A percentile compares a stretch with the other conserved stretches of the same genome.
These are phyloP conservation scores for Anthophora plumipes DNA, from an alignment of 2,888 invertebrate genomes.

Conservation along the genomic window DNA sequence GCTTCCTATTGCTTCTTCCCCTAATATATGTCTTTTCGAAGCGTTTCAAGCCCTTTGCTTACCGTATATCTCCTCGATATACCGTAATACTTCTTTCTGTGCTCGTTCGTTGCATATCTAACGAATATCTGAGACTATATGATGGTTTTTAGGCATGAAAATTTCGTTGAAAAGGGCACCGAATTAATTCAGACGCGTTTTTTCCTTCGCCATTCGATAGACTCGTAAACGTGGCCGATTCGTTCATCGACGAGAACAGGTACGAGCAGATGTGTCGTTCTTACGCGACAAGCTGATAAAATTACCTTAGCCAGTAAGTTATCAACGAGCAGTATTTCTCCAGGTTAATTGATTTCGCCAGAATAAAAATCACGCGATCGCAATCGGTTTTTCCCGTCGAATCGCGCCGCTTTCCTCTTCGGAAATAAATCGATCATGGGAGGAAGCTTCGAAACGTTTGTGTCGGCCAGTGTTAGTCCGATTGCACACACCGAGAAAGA, in stretches of 20 bases:
- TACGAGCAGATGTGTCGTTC: too few species aligned
- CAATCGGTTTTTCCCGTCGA: neutral
- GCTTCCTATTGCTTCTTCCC: neutral
- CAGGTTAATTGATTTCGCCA: conserved; percentile 39
- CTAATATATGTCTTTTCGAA: neutral
- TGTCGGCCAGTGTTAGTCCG: conserved; percentile 12
- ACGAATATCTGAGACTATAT: too few species aligned
- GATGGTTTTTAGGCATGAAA: too few species aligned
- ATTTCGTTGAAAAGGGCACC: too few species aligned
- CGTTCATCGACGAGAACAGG: too few species aligned
- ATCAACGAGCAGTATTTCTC: too few species aligned
- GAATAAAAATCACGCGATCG: conserved; percentile 20
- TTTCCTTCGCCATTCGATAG: too few species aligned
- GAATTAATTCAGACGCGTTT: too few species aligned
- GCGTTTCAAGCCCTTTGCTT: neutral
- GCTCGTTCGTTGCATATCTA: too few species aligned
- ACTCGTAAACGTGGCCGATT: too few species aligned
- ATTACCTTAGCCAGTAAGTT: too few species aligned
- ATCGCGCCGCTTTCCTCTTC: neutral
- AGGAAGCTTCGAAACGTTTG: neutral
- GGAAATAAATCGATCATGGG: conserved; percentile 41
- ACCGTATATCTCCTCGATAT: neutral
- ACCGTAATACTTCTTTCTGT: neutral
- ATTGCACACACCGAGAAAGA: conserved; percentile 5
- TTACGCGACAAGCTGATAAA: too few species aligned